Base-by-base conservation (phyloP, 2,797 vertebrate genomes). In the Ciconia nigra region DNA sequence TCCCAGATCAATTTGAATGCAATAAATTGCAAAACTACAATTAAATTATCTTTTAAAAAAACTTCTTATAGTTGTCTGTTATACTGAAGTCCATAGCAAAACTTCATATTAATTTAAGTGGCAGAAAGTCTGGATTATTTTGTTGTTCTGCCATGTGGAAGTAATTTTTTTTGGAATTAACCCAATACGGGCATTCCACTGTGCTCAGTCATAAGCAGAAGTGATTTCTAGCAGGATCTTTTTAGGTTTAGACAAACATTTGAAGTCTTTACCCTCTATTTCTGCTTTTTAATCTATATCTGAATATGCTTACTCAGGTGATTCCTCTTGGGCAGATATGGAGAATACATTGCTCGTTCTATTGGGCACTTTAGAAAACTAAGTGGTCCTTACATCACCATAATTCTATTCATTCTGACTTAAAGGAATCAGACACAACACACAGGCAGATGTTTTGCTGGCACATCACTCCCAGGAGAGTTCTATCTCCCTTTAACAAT, bases 361-460 rank as follows among this genome's bases (percentile, higher is more conserved):
- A 1, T 22, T 41, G 44, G 35, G 46, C 47, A 11, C 44, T 59
- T 90, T 8, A 55, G 51, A 72, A 83, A 65, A 70, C 8, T 3
- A 18, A 24, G 33, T 0, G 0, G n/a, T 71, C 28, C 57, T 69
- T 28, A 24, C 8, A 21, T 55, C 37, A 25, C 19, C 5, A 0
- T n/a, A 39, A 17, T n/a, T 58, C 14, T 65, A 2, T 58, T 51
- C 0, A 4, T 47, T 76, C 33, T 52, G 47, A 31, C 22, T 51
- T 35, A 24, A 31, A 70, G 55, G 62, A 58, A 17, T 51, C 67
- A 22, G 49, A 10, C 9, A 2, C 7, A 26, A 28, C 28, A 16
- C 44, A 10, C 4, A 9, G 31, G 14, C 46, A 21, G 66, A 29
- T 28, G 21, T 82, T 94, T 55, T 66, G 8, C 73, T 79, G 46